Conservation (phyloP, 1,140 invertebrate species). For the Protaetia brevitarsis region DNA sequence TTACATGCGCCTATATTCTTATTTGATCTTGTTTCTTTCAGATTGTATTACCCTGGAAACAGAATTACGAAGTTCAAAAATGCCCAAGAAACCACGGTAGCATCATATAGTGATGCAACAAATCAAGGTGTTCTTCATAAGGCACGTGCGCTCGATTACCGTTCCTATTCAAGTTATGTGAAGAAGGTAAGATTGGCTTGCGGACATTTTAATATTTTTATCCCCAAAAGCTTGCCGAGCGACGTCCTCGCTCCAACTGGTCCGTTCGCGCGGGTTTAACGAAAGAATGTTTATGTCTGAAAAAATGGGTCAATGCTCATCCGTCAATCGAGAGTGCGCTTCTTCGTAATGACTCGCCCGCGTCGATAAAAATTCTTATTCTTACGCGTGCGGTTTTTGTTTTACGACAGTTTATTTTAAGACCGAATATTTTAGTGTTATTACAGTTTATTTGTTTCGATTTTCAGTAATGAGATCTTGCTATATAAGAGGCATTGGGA, state of each 20-base stretch:
- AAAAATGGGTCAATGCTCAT: not conserved
- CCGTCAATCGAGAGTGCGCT: not conserved
- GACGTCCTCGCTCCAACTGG: not conserved
- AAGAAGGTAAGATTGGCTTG: not conserved
- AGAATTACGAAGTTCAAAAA: not conserved
- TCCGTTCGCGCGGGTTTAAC: not conserved
- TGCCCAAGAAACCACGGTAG: not conserved
- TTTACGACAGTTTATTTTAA: not conserved
- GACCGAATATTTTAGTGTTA: not conserved
- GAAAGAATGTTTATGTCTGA: not conserved
- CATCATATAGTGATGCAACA: not conserved
- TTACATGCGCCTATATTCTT: not conserved
- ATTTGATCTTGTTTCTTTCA: not conserved
- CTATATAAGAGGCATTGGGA: not conserved
- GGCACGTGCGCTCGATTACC: not conserved
- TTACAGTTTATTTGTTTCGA: not conserved
- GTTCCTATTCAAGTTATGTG: not conserved
- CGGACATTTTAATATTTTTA: not conserved
- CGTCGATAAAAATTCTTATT: not conserved
- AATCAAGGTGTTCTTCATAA: not conserved
- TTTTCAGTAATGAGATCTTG: not conserved
- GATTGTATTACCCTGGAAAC: not conserved
- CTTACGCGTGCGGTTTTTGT: not conserved
- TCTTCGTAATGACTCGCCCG: not conserved
- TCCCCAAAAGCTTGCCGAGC: not conserved